A percentile compares a stretch with the other conserved stretches of the same genome.
phyloP scores from a whole-genome alignment of 2,797 vertebrate genomes.

The Pristis pectinata region DNA sequence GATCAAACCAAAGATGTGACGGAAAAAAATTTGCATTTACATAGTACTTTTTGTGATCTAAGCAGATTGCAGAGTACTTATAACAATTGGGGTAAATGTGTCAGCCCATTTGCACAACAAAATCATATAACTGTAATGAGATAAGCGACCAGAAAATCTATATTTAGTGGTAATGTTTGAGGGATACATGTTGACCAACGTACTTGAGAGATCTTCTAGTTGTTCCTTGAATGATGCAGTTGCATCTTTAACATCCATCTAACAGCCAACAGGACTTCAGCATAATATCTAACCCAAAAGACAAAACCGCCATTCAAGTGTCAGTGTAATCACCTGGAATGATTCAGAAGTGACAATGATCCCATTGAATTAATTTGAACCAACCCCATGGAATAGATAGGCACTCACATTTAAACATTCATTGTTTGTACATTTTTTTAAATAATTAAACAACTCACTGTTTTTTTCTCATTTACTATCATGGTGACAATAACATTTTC shows the following conservation, averaged over 20 bases:
- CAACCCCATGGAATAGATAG: background rate
- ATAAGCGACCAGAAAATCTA: background rate
- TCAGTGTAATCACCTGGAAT: background rate
- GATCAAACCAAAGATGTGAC: background rate
- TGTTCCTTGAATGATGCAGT: background rate
- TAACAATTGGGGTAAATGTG: background rate
- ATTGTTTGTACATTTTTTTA: background rate
- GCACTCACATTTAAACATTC: background rate
- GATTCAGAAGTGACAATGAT: background rate
- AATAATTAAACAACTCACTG: background rate
- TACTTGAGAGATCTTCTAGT: background rate
- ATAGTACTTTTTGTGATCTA: background rate
- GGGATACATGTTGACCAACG: background rate
- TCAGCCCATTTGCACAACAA: background rate
- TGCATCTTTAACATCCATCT: background rate
- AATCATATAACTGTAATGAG: background rate
- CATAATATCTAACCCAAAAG: background rate
- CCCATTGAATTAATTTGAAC: too few relatives aligned
- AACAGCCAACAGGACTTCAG: background rate
- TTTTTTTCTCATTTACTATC: background rate
- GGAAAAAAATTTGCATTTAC: background rate
- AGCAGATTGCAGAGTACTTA: background rate
- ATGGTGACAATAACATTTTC: background rate
- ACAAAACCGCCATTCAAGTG: background rate
- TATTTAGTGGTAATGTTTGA: background rate